Percentiles rank a stretch among this genome's conserved stretches.
Conservation (phyloP, 2,888 invertebrate species). For the Ommatoiulus sabulosus region DNA sequence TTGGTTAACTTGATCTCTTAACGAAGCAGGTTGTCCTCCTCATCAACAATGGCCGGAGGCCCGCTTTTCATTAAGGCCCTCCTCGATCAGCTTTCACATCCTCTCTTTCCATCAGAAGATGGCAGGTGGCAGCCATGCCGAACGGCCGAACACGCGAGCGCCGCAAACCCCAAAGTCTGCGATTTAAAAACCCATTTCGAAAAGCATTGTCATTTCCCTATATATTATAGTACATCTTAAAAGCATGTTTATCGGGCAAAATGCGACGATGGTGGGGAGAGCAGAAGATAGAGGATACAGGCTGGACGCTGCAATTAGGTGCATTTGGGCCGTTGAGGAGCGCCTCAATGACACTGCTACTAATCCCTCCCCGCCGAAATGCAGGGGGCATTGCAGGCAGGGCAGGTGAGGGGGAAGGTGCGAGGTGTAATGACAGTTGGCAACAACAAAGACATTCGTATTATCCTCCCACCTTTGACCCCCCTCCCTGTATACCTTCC, state of each 20-base stretch:
- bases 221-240: neutral
- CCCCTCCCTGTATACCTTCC: neutral
- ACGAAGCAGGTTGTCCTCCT: neutral
- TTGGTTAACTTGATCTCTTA: no score
- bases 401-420: neutral
- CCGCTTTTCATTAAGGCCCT: neutral
- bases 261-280: neutral
- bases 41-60: neutral
- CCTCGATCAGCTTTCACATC: neutral
- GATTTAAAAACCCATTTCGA: constrained; percentile 8
- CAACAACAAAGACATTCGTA: constrained; percentile 49
- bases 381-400: neutral
- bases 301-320: constrained; percentile 3
- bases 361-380: neutral
- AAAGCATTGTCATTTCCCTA: constrained; percentile 15
- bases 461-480: constrained; percentile 20
- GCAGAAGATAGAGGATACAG: neutral
- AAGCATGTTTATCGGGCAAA: constrained; percentile 15
- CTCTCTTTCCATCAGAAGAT: constrained; percentile 11
- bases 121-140: constrained; percentile 11
- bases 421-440: constrained; percentile 45
- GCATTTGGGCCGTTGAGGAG: neutral
- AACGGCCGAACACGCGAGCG: neutral
- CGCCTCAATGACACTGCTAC: constrained; percentile 7
- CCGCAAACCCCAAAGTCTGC: neutral